Base-by-base conservation (phyloP, 2,888 invertebrate genomes). In the Ephialtes manifestator region DNA sequence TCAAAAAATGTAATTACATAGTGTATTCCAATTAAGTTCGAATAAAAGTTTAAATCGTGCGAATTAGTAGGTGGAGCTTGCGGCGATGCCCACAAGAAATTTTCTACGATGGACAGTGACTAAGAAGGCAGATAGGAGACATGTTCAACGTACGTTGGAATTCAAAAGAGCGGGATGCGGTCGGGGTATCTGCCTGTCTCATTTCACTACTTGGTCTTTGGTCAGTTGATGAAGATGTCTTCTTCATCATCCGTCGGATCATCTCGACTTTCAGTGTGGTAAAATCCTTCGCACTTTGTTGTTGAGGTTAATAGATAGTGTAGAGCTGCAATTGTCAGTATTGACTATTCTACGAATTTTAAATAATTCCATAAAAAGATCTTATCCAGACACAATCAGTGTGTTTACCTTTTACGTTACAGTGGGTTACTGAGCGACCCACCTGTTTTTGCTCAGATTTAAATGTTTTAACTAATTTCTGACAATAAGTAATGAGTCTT, bases 261-360 rank as follows among this genome's bases (percentile, higher is more conserved):
- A 48, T 85, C 35, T 58, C 76, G 7, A 24, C 67, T 20, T n/a
- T 72, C n/a, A 53, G 76, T 35, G 48, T 85, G 80, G 85, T 85
- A 53, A 65, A 51, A 55, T 8, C 8, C 39, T 39, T 39, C 10
- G 2, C 10, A 39, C 10, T 39, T 39, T 39, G 7, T 39, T 39
- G 8, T 35, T 35, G 35, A 4, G 35, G 35, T 2, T 35, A 7
- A 4, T 35, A 7, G 7, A 35, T 35, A 35, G 35, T 35, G 35
- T 35, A 35, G 35, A 35, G 4, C 5, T 35, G 35, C 35, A 35
- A 35, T 35, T 35, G 35, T 35, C 35, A 3, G 35, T 2, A 35
- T 7, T 35, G 7, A 35, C 35, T 35, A 35, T 35, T 35, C 4
- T 4, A 35, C 35, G 35, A 35, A 35, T 7, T 35, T 35, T 7